phyloP scores from a whole-genome alignment of 2,888 invertebrate species.

The Lepidocyrtoides sp. region DNA sequence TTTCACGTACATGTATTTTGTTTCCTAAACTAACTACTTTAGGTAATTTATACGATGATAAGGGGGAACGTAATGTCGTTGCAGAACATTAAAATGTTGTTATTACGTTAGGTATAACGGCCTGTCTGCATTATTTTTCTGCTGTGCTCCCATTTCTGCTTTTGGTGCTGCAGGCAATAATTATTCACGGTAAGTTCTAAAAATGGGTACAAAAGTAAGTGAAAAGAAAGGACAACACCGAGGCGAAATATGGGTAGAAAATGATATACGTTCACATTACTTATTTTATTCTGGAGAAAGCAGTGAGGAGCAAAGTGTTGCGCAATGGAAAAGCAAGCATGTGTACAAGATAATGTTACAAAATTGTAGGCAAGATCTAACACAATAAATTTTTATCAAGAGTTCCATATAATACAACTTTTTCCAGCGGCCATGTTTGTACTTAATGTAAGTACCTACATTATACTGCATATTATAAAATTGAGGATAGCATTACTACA shows the following conservation, averaged over 20 bases:
- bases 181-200: constrained; percentile 52
- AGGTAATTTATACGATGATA: not conserved
- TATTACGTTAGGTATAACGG: not conserved
- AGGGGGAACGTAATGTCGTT: not conserved
- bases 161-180: constrained; percentile 51
- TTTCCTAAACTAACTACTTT: too few species aligned
- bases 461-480: not conserved
- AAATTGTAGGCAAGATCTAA: constrained; percentile 7
- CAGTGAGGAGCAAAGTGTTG: not conserved
- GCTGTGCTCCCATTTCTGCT: too few species aligned
- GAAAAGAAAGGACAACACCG: constrained; percentile 41
- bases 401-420: not conserved
- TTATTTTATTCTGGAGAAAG: constrained; percentile 12
- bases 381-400: constrained; percentile 32
- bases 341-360: constrained; percentile 45
- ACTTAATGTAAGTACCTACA: not conserved
- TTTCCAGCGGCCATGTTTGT: not conserved
- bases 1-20: too few species aligned
- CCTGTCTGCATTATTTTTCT: not conserved
- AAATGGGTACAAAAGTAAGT: constrained; percentile 47
- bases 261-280: constrained; percentile 53
- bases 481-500: not conserved
- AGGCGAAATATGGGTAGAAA: constrained; percentile 5
- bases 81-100: not conserved
- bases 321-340: constrained; percentile 3